Evolutionary conservation across 1,140 invertebrate genomes (phyloP).

Genomic region (Drosophila seguyi): DNA sequence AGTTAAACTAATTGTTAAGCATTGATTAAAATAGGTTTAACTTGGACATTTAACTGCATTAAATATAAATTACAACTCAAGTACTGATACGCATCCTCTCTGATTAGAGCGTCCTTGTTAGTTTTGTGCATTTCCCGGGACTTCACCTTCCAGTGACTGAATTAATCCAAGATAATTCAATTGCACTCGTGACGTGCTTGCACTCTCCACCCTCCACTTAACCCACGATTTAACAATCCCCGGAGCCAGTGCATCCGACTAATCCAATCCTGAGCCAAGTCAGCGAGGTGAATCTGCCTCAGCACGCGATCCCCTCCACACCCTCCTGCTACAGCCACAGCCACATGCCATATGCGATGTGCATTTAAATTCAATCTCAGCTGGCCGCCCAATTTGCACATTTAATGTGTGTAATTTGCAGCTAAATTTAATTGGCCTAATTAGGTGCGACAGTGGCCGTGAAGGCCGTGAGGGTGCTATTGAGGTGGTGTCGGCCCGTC

Average conservation of each 20-base stretch:
- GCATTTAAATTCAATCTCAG: no score
- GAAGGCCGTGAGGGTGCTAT: no score
- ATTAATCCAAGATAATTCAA: constrained; percentile 9
- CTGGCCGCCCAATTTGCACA: no score
- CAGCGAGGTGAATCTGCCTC: constrained; percentile 10
- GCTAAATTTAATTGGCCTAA: no score
- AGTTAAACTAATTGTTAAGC: not conserved
- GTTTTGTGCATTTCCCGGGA: no score
- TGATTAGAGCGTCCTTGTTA: not conserved
- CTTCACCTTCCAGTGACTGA: not conserved
- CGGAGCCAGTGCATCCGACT: constrained; percentile 10
- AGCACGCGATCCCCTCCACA: constrained; percentile 12
- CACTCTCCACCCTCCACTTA: constrained; percentile 13
- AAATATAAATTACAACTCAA: no score
- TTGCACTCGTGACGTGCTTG: constrained; percentile 24
- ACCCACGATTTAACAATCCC: constrained; percentile 15
- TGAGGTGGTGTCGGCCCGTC: no score
- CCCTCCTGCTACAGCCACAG: no score
- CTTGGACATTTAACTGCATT: not conserved
- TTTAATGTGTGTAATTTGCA: no score
- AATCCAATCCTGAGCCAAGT: constrained; percentile 16
- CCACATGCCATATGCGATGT: no score
- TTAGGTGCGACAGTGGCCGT: no score
- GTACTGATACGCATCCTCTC: not conserved
- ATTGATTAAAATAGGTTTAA: not conserved